Percentiles rank a stretch among this genome's conserved stretches.
phyloP scores from a whole-genome alignment of 2,888 invertebrate species.

The Scaptomyza flava region DNA sequence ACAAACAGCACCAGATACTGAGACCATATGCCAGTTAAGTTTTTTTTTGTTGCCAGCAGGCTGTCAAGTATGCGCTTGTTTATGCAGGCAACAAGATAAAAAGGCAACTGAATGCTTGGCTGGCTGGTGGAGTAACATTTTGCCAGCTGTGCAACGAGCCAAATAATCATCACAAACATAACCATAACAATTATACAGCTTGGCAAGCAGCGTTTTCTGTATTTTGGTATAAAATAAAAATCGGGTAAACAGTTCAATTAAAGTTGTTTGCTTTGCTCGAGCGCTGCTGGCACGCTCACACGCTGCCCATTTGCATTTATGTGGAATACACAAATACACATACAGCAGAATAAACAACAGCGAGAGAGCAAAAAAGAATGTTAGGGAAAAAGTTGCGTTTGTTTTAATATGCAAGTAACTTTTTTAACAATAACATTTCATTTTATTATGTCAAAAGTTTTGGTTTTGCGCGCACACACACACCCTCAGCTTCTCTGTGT shows the following conservation, averaged over 20 bases:
- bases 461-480: conserved; percentile 61
- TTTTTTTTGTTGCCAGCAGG: conserved; percentile 26
- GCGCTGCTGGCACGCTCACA: conserved; percentile 63
- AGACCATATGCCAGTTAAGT: background rate
- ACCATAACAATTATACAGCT: conserved; percentile 81
- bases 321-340: conserved; percentile 49
- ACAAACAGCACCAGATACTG: background rate
- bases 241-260: conserved; percentile 81
- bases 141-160: conserved; percentile 79
- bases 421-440: conserved; percentile 81
- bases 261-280: conserved; percentile 74
- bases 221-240: conserved; percentile 70
- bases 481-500: conserved; percentile 13
- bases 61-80: conserved; percentile 33
- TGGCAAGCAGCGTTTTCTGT: conserved; percentile 44
- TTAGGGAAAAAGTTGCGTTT: conserved; percentile 70
- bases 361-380: conserved; percentile 9
- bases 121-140: conserved; percentile 37
- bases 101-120: conserved; percentile 32
- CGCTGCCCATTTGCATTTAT: conserved; percentile 75
- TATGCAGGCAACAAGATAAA: conserved; percentile 53
- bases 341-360: conserved; percentile 33
- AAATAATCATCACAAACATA: conserved; percentile 82
- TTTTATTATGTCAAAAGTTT: conserved; percentile 80
- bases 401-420: conserved; percentile 79